Conservation (phyloP, 2,888 invertebrate species). For the Bhutanitis thaidina region DNA sequence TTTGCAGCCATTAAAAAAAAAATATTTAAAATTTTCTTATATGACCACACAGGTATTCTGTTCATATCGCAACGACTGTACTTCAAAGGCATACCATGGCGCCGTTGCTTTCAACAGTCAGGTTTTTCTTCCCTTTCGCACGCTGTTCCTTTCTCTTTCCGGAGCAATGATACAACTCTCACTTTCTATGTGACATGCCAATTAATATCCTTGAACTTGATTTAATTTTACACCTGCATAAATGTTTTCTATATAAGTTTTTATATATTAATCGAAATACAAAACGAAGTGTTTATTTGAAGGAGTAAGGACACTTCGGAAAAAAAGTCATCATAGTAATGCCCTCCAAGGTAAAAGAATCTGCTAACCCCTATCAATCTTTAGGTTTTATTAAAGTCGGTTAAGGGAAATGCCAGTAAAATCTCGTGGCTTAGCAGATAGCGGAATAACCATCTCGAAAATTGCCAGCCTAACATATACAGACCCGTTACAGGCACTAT, state of each 20-base stretch:
- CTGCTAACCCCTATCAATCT: neutral
- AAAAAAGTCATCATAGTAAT: too few relatives aligned
- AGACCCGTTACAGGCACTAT: too few relatives aligned
- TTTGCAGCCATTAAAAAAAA: too few relatives aligned
- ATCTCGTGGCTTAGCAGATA: too few relatives aligned
- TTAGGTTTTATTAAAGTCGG: neutral
- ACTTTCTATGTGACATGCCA: conserved; percentile 21
- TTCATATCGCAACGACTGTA: conserved; percentile 26
- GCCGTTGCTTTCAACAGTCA: conserved; percentile 43
- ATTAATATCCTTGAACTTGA: conserved; percentile 16
- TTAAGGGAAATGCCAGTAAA: neutral
- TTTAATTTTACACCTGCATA: neutral
- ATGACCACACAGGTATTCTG: neutral
- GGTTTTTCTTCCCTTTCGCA: conserved; percentile 25
- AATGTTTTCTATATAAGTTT: neutral
- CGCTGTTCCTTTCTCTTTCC: conserved; percentile 25
- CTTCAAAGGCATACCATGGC: conserved; percentile 33
- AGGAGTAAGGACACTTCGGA: too few relatives aligned
- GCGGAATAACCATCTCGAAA: neutral
- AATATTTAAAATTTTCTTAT: neutral
- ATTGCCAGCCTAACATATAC: too few relatives aligned
- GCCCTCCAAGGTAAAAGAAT: too few relatives aligned
- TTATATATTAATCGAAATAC: too few relatives aligned
- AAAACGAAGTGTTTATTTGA: too few relatives aligned
- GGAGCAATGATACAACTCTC: conserved; percentile 37